Evolutionary conservation across 2,797 vertebrate genomes (phyloP).

Genomic region (Malurus leucopterus): DNA sequence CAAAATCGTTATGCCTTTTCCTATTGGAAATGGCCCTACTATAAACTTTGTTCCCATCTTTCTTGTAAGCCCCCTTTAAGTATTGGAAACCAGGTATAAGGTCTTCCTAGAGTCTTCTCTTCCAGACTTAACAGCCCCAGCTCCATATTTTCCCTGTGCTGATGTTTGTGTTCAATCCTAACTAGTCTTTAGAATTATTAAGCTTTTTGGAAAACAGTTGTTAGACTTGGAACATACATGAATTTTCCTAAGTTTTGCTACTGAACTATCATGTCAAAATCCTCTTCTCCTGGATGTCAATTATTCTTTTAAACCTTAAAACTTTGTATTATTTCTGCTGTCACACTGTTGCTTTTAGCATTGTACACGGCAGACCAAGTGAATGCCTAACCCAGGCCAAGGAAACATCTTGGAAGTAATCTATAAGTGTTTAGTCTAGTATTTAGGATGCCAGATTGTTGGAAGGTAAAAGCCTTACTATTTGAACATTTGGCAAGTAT

Average conservation of each 20-base stretch:
- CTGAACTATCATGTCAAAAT: not conserved
- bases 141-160: not conserved
- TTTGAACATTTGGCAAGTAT: not conserved
- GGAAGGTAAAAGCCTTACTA: not conserved
- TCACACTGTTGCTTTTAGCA: not conserved
- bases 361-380: not conserved
- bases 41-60: not conserved
- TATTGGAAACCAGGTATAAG: not conserved
- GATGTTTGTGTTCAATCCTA: not conserved
- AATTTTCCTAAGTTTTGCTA: not conserved
- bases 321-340: not conserved
- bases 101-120: not conserved
- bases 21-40: not conserved
- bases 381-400: not conserved
- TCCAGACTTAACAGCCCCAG: not conserved
- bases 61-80: not conserved
- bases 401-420: not conserved
- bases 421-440: not conserved
- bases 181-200: not conserved
- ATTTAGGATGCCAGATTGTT: not conserved
- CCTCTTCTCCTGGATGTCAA: not conserved
- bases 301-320: not conserved
- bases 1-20: not conserved
- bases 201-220: not conserved
- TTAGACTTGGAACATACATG: not conserved